Percentiles rank a stretch among this genome's conserved stretches.
phyloP scores from a whole-genome alignment of 2,113 vertebrate genomes.

The Isurus oxyrinchus region DNA sequence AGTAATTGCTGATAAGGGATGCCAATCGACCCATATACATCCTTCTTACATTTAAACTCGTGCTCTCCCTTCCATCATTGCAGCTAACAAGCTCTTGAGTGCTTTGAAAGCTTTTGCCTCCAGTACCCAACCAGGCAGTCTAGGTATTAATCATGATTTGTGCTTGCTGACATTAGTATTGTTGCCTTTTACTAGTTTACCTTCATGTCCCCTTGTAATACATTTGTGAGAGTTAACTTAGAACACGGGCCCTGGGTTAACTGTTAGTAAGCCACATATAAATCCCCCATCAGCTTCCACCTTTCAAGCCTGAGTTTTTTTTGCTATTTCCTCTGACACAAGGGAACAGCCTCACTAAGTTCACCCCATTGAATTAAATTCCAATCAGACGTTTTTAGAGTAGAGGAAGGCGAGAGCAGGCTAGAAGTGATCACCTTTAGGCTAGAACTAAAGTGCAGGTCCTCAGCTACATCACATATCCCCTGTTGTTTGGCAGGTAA shows the following conservation, averaged over 20 bases:
- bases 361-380: background rate
- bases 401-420: background rate
- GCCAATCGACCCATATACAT: background rate
- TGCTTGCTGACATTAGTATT: constrained; percentile 15
- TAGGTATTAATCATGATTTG: constrained; percentile 24
- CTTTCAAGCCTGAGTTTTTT: background rate
- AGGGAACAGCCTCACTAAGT: background rate
- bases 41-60: background rate
- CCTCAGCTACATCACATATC: background rate
- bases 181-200: background rate
- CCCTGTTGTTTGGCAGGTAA: background rate
- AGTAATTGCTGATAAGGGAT: background rate
- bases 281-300: background rate
- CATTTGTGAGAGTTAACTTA: background rate
- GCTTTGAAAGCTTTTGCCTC: background rate
- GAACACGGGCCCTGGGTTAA: background rate
- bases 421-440: background rate
- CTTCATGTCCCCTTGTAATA: constrained; percentile 15
- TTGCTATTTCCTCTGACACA: background rate
- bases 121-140: constrained; percentile 14
- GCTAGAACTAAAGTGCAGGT: background rate
- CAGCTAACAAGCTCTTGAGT: background rate
- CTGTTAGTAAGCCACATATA: background rate
- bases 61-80: background rate
- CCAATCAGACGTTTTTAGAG: background rate